Percentiles rank a stretch among this genome's conserved stretches.
These are phyloP conservation scores for Enteromius treurensis DNA, from an alignment of 2,797 vertebrate species.

Conservation along the genomic window DNA sequence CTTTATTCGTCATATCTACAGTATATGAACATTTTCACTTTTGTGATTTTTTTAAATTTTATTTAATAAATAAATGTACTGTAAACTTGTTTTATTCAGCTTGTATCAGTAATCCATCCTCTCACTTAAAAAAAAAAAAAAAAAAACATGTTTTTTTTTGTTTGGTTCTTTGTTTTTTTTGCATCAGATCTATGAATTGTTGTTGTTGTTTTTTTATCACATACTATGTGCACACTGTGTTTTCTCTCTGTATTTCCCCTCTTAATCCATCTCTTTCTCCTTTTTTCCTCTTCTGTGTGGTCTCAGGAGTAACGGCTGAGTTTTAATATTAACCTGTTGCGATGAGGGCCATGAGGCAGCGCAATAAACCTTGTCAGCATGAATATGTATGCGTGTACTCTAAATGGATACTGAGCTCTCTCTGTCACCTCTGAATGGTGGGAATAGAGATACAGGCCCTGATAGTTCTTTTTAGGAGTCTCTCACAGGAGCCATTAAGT, in stretches of 20 bases:
- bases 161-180: no score
- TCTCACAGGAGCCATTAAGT: conserved; percentile 52
- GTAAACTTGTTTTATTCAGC: background rate
- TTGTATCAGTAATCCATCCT: background rate
- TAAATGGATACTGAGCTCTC: conserved; percentile 59
- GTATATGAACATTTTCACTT: background rate
- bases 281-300: conserved; percentile 40
- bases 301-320: conserved; percentile 36
- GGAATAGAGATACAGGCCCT: conserved; percentile 61
- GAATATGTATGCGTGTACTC: conserved; percentile 62
- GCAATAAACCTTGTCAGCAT: conserved; percentile 55
- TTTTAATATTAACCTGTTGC: conserved; percentile 63
- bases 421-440: conserved; percentile 60
- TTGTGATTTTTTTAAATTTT: background rate
- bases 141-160: no score
- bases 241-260: background rate
- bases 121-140: no score
- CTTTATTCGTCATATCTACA: background rate
- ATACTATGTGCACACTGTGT: background rate
- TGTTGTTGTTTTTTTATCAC: background rate
- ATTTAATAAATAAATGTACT: background rate
- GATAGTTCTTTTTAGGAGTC: conserved; percentile 58
- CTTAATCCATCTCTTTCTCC: conserved; percentile 2
- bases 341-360: conserved; percentile 54
- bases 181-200: background rate